Conservation (phyloP, 2,797 vertebrate species). For the Botia almorhae region DNA sequence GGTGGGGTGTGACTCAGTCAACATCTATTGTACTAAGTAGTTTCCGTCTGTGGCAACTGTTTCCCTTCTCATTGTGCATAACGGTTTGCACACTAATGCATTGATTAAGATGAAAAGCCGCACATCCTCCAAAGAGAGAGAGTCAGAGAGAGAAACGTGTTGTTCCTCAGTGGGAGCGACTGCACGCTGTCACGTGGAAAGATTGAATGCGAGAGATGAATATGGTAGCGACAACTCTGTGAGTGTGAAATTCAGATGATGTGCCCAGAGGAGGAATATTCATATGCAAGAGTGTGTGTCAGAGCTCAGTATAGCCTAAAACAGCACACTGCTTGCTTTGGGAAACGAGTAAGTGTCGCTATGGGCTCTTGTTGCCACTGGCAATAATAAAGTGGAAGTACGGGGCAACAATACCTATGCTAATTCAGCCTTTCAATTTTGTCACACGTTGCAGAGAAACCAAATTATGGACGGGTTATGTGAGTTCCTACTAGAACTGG, state of each 20-base stretch:
- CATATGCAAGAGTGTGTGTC: constrained; percentile 27
- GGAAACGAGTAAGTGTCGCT: background rate
- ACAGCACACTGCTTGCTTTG: constrained; percentile 13
- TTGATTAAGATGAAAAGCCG: constrained; percentile 79
- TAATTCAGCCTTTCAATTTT: constrained; percentile 21
- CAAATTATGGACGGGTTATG: constrained; percentile 1
- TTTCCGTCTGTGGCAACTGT: background rate
- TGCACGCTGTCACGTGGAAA: constrained; percentile 37
- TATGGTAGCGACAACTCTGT: background rate
- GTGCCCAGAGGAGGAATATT: constrained; percentile 12
- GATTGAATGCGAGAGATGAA: constrained; percentile 35
- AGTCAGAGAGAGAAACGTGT: constrained; percentile 8
- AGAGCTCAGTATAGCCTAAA: background rate
- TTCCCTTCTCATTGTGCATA: constrained; percentile 2
- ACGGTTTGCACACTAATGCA: constrained; percentile 80
- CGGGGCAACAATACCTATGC: constrained; percentile 13
- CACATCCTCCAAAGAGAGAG: constrained; percentile 16
- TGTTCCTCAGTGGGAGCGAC: constrained; percentile 15
- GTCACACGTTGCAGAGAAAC: background rate
- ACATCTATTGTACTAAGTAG: background rate
- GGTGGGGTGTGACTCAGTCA: background rate
- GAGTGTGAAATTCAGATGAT: constrained; percentile 37
- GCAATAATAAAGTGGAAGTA: constrained; percentile 13
- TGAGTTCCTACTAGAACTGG: background rate
- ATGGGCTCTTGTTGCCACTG: background rate